These are phyloP conservation scores for Tethya wilhelma DNA, from an alignment of 37 sponge, comb jelly and placozoan species.

Conservation along the genomic window DNA sequence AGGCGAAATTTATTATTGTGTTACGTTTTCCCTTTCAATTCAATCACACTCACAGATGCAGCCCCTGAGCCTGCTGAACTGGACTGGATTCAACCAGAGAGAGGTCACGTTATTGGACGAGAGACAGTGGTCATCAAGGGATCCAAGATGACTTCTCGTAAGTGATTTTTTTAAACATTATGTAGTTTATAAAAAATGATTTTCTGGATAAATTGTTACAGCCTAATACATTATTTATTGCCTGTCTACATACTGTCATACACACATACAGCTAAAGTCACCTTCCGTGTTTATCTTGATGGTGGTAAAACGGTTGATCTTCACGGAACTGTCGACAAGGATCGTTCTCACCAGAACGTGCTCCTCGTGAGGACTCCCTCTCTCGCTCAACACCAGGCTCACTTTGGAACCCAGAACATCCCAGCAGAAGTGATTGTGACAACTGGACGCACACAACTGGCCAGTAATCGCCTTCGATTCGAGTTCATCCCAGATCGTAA, in stretches of 20 bases:
- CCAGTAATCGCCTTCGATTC: conserved; percentile 42
- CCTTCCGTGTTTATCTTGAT: conserved; percentile 12
- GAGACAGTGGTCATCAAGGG: conserved; percentile 70
- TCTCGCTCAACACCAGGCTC: conserved; percentile 14
- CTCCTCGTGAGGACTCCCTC: conserved; percentile 59
- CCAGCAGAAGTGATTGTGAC: conserved; percentile 51
- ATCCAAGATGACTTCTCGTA: conserved; percentile 73
- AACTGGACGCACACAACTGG: conserved; percentile 53
- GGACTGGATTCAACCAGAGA: conserved; percentile 39
- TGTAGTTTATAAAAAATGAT: not conserved
- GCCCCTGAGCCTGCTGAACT: conserved; percentile 62
- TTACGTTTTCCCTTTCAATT: not conserved
- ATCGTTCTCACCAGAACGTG: conserved; percentile 69
- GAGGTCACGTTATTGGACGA: conserved; percentile 57
- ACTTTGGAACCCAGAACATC: conserved; percentile 5
- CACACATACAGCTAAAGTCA: conserved; percentile 46
- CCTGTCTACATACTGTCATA: not conserved
- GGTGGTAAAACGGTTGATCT: conserved; percentile 32
- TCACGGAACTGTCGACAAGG: conserved; percentile 54
- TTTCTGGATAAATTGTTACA: not conserved
- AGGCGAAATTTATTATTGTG: not conserved
- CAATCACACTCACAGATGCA: conserved; percentile 34
- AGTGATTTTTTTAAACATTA: not conserved
- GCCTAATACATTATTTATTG: not conserved
- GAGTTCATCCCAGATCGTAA: conserved; percentile 45